phyloP scores from a whole-genome alignment of 2,797 vertebrate genomes.

The Chlorospingus semifuscus region DNA sequence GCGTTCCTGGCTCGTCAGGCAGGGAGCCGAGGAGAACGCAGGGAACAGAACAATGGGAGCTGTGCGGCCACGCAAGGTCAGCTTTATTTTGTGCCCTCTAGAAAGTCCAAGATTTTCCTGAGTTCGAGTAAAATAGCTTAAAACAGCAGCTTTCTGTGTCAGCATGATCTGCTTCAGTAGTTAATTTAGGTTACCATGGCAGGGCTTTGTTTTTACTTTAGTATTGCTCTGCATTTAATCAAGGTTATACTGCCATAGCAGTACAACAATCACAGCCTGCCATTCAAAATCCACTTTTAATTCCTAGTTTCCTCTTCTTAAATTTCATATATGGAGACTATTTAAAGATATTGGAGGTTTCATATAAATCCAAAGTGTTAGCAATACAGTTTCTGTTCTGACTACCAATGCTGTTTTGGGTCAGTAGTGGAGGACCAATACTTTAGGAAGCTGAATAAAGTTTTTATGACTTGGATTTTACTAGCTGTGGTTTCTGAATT shows the following conservation, averaged over 20 bases:
- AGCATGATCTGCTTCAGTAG: constrained; percentile 36
- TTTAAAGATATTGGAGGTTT: constrained; percentile 30
- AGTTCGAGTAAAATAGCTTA: constrained; percentile 8
- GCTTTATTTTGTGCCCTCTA: neutral
- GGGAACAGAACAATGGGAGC: neutral
- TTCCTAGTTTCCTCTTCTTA: constrained; percentile 66
- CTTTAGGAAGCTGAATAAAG: constrained; percentile 43
- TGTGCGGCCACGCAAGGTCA: neutral
- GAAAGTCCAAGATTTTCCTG: neutral
- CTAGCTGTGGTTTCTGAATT: constrained; percentile 69
- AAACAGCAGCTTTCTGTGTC: constrained; percentile 8
- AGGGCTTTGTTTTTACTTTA: constrained; percentile 68
- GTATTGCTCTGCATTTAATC: constrained; percentile 66
- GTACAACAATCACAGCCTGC: constrained; percentile 47
- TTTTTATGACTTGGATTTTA: constrained; percentile 70
- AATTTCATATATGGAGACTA: constrained; percentile 54
- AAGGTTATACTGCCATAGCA: constrained; percentile 45
- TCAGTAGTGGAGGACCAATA: neutral
- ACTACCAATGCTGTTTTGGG: constrained; percentile 11
- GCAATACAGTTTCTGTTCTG: constrained; percentile 29
- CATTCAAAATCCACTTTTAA: constrained; percentile 66
- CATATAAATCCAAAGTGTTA: constrained; percentile 57
- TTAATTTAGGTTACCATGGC: constrained; percentile 60
- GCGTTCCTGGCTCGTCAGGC: neutral
- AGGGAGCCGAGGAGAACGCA: neutral